phyloP scores from a whole-genome alignment of 2,888 invertebrate genomes.

The Polydesmus complanatus region DNA sequence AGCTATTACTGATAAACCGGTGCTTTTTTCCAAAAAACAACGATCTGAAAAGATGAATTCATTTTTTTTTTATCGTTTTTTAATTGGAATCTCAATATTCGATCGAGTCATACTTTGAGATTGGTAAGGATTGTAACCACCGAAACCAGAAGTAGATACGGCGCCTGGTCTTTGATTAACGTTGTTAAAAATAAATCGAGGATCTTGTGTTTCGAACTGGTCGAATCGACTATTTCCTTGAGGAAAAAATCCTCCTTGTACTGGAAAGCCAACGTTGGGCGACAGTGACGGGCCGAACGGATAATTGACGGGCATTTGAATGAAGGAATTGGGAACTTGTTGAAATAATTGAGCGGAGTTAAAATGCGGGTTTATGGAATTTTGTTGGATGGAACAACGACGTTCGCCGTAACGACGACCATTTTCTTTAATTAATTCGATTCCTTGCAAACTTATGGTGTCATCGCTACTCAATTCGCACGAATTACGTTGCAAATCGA shows the following conservation, averaged over 20 bases:
- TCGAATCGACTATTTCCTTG: background rate
- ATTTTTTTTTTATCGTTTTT: too few species aligned
- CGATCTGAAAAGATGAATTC: constrained; percentile 2
- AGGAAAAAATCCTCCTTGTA: background rate
- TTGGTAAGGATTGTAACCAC: background rate
- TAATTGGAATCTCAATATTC: too few species aligned
- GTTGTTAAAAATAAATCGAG: background rate
- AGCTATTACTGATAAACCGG: constrained; percentile 5
- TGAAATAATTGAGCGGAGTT: background rate
- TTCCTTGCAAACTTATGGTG: constrained; percentile 8
- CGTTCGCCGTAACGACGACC: constrained; percentile 9
- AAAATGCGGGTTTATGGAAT: background rate
- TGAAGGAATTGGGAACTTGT: background rate
- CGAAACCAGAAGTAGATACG: background rate
- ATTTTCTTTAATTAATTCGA: constrained; percentile 3
- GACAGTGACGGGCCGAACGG: background rate
- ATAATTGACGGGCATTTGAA: background rate
- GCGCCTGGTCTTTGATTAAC: too few species aligned
- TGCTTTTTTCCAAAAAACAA: constrained; percentile 10
- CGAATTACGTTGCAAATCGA: constrained; percentile 1
- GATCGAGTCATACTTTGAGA: background rate
- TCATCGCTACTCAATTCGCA: constrained; percentile 14
- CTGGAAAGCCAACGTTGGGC: background rate
- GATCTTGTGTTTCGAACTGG: background rate
- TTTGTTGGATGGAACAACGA: background rate